Conservation (phyloP, 1,140 invertebrate species). For the Diachasma alloeum region DNA sequence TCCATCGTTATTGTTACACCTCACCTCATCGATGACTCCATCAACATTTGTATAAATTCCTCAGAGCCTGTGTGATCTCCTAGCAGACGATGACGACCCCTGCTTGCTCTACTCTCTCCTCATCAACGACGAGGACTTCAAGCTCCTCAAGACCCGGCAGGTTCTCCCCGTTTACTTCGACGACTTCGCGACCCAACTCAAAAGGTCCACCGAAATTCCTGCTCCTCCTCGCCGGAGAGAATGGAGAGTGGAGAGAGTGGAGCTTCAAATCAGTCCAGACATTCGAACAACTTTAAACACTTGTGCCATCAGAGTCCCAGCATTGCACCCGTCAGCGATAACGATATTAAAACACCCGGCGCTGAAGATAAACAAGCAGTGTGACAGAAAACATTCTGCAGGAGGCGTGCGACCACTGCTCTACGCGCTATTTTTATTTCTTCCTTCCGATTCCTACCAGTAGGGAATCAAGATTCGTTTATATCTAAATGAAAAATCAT, state of each 20-base stretch:
- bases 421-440: too few relatives aligned
- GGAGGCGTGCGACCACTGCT: too few relatives aligned
- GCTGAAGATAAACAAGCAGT: slow-evolving; percentile 70
- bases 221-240: slow-evolving; percentile 66
- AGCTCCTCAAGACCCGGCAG: slow-evolving; percentile 77
- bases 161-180: slow-evolving; percentile 82
- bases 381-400: too few relatives aligned
- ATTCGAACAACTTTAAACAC: slow-evolving; percentile 84
- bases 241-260: slow-evolving; percentile 65
- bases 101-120: slow-evolving; percentile 76
- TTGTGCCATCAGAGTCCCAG: slow-evolving; percentile 77
- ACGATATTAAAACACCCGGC: slow-evolving; percentile 77
- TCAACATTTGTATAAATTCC: slow-evolving; percentile 29
- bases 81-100: slow-evolving; percentile 80
- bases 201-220: slow-evolving; percentile 66
- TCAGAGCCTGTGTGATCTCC: slow-evolving; percentile 61
- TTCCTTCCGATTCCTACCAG: too few relatives aligned
- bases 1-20: not conserved
- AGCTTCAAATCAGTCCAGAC: slow-evolving; percentile 78
- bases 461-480: too few relatives aligned
- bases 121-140: slow-evolving; percentile 78
- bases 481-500: too few relatives aligned
- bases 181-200: slow-evolving; percentile 78
- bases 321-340: slow-evolving; percentile 74
- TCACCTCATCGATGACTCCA: too few relatives aligned